Base-by-base conservation (phyloP, 2,797 vertebrate genomes). In the Novumbra hubbsi region DNA sequence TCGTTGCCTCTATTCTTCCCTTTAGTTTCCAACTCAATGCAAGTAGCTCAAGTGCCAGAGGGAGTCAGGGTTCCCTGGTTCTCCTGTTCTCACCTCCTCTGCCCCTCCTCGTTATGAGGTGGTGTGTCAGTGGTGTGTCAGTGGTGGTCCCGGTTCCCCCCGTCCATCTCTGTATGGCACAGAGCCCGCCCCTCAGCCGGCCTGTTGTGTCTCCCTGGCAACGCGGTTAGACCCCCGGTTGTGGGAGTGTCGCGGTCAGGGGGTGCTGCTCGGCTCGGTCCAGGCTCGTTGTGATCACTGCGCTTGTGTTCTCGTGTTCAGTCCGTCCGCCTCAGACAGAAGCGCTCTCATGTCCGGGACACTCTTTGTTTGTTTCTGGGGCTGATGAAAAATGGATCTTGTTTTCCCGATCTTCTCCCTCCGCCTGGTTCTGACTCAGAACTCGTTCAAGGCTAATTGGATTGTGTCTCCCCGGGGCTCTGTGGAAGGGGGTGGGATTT, bases 271-370 rank as follows among this genome's bases (percentile, higher is more conserved):
- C 71, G 45, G 38, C 69, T 82, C 77, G 68, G 69, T n/a, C 70
- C 71, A 69, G 64, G 71, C 79, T 65, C 45, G 70, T 76, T 84
- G 77, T 86, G 80, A 87, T 87, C 81, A 76, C 63, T 17, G 57
- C 38, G 73, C 68, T 78, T 83, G 66, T 85, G 72, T 85, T 83
- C 74, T 75, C 52, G 57, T 30, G 9, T 76, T 84, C 66, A 45
- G 60, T 78, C 69, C 74, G 70, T 75, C 73, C 71, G 57, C 65
- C 60, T 55, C 69, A 79, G 79, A 71, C 73, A 55, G 75, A 15
- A 5, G 78, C 55, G 76, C 78, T 68, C 75, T 48, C 67, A 34
- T 48, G 6, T 19, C 4, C 45, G 24, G 28, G 28, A 71, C 30
- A 66, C 52, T 76, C 17, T 64, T 63, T 73, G 68, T 71, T 38